Evolutionary conservation across 2,888 invertebrate genomes (phyloP), one percentile per base, ranked within the genome.

Genomic region (Limnephilus rhombicus): DNA sequence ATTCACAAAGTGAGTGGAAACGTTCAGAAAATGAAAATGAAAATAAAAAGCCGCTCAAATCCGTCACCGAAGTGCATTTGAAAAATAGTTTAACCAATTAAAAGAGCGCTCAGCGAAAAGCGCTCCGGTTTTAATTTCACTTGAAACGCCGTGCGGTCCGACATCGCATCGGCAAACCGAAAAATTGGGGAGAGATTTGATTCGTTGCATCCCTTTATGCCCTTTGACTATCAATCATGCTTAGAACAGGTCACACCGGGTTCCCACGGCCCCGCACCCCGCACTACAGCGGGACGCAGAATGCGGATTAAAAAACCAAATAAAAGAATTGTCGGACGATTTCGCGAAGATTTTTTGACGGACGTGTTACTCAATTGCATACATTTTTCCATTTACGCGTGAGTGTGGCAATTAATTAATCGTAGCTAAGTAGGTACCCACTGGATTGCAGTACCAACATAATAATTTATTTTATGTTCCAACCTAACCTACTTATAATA

Each of bases 201-300:
- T 91, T 91, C 87, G 87, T 81, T 49, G 87, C 92, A 92, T 92
- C 93, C 93, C 93, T 91, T 81, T 91, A 34, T 91, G 91, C 93
- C 93, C 93, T 91, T 85, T 91, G 45, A 89, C 91, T 90, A 93
- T 93, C 93, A 93, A 93, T 93, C 93, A 93, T 93, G 89, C 92
- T 92, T 92, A 93, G 90, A 49, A 85, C 86, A 85, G 91, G 92
- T 83, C 88, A 80, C 80, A 18, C 90, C 41, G 34, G 68, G 90
- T 93, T 93, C 93, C 93, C 93, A 93, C 93, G 93, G 83, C 15
- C 15, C 11, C 68, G 12, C 24, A n/a, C 37, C 31, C 31, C 31
- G 31, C 31, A 31, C 31, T 85, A 83, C 85, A 15, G 85, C 85
- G n/a, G 53, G 18, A 24, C 18, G 68, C 68, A 24, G 24, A 68